Evolutionary conservation across 2,888 invertebrate species (phyloP), one percentile per base, ranked within the genome.

Genomic region (Dimorphilus gyrociliatus): DNA sequence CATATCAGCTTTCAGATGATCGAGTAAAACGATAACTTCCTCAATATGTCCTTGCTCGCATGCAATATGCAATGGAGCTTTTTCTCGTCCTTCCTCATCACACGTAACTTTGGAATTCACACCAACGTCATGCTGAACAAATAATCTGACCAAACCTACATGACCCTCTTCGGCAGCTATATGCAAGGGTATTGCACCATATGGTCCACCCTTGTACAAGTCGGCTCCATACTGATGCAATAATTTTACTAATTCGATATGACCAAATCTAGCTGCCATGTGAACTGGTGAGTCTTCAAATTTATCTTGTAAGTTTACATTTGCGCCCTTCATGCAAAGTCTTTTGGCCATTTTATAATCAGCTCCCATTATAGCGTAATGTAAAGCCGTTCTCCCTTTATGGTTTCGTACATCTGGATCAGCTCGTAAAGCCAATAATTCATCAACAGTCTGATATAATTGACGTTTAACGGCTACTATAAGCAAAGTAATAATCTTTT

Each of bases 101-200:
- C 44, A 44, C 2, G 42, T 42, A 12, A 44, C 40, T 25, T 37
- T 43, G 10, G 37, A 31, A 32, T 44, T 40, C 3, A 37, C 34
- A 28, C 38, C 41, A 13, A 38, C 37, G 6, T 35, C 42, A 15
- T 32, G 32, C 8, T 34, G 30, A 18, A 34, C 33, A 21, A 40
- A 44, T 23, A 41, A 29, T 12, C 34, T 26, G 10, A 44, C 32
- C 4, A 44, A 33, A 8, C 28, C 28, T 1, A 33, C 18, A 26
- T 44, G 44, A 4, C 44, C 44, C 21, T 44, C 44, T 18, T 28
- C 38, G 15, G 42, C 39, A 8, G 44, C 44, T 8, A 44, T 44
- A 32, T 43, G 42, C 23, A 44, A 35, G 4, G 44, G 42, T 8
- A 44, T 39, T 8, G 44, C 42, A 4, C 44, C 44, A 12, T 30